These are phyloP conservation scores for Andrena bicolor DNA, from an alignment of 2,888 invertebrate genomes.

Conservation along the genomic window DNA sequence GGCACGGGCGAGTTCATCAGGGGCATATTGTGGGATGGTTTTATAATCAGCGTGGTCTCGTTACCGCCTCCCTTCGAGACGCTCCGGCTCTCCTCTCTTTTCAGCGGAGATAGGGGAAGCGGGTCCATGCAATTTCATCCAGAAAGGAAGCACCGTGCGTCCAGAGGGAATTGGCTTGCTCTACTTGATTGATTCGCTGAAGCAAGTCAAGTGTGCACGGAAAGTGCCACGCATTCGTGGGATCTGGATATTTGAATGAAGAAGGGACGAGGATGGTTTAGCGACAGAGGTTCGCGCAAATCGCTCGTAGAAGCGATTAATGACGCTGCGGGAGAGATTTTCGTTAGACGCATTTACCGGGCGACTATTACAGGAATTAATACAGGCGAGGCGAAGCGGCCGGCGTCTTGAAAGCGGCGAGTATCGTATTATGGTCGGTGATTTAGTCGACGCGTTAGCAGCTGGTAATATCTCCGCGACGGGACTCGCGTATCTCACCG, in stretches of 20 bases:
- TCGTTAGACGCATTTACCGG: slow-evolving; percentile 11
- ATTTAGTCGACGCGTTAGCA: slow-evolving; percentile 77
- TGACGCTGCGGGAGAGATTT: slow-evolving; percentile 17
- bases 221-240: not conserved
- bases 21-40: slow-evolving; percentile 72
- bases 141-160: not conserved
- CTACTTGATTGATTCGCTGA: not conserved
- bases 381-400: slow-evolving; percentile 48
- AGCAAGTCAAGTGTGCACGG: not conserved
- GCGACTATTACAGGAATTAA: slow-evolving; percentile 42
- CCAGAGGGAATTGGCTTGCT: not conserved
- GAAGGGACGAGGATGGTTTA: not conserved
- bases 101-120: not conserved
- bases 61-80: slow-evolving; percentile 14
- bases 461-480: slow-evolving; percentile 75
- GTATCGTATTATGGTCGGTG: slow-evolving; percentile 73
- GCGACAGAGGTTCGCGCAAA: slow-evolving; percentile 3
- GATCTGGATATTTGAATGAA: not conserved
- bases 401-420: slow-evolving; percentile 50
- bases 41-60: slow-evolving; percentile 72
- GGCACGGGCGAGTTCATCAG: slow-evolving; percentile 71
- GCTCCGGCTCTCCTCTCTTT: not conserved
- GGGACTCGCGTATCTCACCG: slow-evolving; percentile 73
- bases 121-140: slow-evolving; percentile 4
- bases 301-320: not conserved